Conservation (phyloP, 2,113 vertebrate genomes). For the Oreochromis aureus region DNA sequence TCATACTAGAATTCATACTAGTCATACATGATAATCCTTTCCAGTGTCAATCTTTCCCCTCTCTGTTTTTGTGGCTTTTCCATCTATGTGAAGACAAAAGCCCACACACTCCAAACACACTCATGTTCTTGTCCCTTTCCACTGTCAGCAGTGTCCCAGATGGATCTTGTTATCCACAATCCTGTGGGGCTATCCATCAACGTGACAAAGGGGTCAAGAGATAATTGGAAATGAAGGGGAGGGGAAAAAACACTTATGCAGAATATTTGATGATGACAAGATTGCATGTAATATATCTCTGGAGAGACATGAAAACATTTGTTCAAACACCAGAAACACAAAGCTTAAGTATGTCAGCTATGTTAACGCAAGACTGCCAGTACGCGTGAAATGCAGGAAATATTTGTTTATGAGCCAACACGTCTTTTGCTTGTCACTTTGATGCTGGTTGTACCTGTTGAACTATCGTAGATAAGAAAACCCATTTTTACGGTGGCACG, state of each 20-base stretch:
- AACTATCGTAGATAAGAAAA: not conserved
- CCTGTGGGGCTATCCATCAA: constrained; percentile 31
- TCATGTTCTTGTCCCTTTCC: not conserved
- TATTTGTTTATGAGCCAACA: not conserved
- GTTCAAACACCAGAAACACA: not conserved
- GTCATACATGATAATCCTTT: not conserved
- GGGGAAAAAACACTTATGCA: not conserved
- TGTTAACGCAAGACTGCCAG: not conserved
- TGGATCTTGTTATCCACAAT: constrained; percentile 52
- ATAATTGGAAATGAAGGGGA: not conserved
- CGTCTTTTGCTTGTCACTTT: not conserved
- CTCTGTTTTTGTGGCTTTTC: not conserved
- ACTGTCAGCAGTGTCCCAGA: constrained; percentile 34
- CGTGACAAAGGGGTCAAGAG: constrained; percentile 29
- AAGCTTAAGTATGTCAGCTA: not conserved
- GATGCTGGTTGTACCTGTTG: constrained; percentile 6
- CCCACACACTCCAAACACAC: not conserved
- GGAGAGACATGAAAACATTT: not conserved
- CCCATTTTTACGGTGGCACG: not conserved
- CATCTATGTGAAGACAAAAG: not conserved
- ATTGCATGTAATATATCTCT: not conserved
- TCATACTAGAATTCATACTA: not conserved
- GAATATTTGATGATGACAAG: not conserved
- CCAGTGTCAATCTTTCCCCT: not conserved
- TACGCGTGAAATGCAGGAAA: not conserved